Evolutionary conservation across 2,113 vertebrate species (phyloP), one percentile per base, ranked within the genome.

Genomic region (Dunckerocampus dactyliophorus): DNA sequence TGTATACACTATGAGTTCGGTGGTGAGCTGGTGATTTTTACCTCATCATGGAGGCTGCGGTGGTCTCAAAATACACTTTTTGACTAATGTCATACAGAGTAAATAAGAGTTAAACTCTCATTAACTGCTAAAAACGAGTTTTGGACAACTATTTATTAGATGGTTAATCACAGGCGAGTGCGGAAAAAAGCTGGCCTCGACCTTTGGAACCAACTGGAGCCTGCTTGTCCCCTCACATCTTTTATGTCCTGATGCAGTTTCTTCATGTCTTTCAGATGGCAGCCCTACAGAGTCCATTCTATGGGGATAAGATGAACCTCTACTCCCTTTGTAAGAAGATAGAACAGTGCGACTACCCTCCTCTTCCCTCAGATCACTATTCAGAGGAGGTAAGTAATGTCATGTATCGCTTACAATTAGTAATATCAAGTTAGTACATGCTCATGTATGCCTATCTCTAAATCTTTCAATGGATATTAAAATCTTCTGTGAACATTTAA

Each of bases 241-340:
- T 71, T 24, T 59, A 20, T 14, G 16, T 65, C 46, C 49, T 53
- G 24, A 48, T 12, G 28, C 24, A 65, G 19, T 72, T 48, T 45
- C 67, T 63, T 67, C 50, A 28, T 60, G 20, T 75, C 45, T 81
- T 76, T 87, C 87, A 98, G 97, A 99, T 99, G 97, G 96, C 97
- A 58, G 97, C 95, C 3, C 80, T 99, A 54, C 96, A 99, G 90
- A 98, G 96, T 85, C 97, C 96, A 3, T 99, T 99, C 90, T 99
- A 98, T 8, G 96, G 95, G 64, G 97, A 99, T 87, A 99, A 99
- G 89, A 99, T 99, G 96, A 99, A 99, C 84, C 88, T 99, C 63
- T 99, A 96, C 84, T 98, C 96, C 0, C 91, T 99, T 76, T 99
- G 97, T 89, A 98, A 98, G 94, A 99, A 99, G 92, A 99, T 98